A percentile compares a stretch with the other conserved stretches of the same genome.
These are phyloP conservation scores for Drosophila nr. perissopoda DNA, from an alignment of 2,888 invertebrate species.

Conservation along the genomic window DNA sequence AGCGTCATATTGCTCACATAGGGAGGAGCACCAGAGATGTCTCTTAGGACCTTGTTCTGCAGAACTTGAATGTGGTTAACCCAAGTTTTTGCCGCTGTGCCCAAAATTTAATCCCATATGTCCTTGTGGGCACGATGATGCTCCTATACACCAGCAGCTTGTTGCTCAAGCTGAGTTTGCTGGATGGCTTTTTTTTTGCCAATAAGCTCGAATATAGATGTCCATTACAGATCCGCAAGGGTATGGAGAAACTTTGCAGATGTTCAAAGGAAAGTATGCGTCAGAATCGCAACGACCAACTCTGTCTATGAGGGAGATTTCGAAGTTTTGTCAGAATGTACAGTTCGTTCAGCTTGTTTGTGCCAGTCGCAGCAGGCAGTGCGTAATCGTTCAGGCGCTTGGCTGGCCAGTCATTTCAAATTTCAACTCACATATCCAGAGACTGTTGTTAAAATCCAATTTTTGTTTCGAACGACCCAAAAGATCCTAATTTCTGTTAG, in stretches of 20 bases:
- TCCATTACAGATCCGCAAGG: neutral
- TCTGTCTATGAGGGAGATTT: neutral
- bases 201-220: neutral
- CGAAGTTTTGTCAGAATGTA: neutral
- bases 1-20: too few species aligned
- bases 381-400: neutral
- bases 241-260: neutral
- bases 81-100: too few species aligned
- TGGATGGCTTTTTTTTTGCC: too few species aligned
- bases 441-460: neutral
- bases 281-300: neutral
- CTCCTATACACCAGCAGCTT: too few species aligned
- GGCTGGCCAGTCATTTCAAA: neutral
- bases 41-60: too few species aligned
- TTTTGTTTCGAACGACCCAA: neutral
- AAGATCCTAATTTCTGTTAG: conserved; percentile 8
- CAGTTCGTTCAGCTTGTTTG: neutral
- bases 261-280: neutral
- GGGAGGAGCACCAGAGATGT: too few species aligned
- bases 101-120: too few species aligned
- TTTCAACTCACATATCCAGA: neutral
- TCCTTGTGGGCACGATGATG: too few species aligned
- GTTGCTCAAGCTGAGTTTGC: too few species aligned
- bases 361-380: conserved; percentile 2
- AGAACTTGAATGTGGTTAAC: too few species aligned